Evolutionary conservation across 2,797 vertebrate species (phyloP).

Genomic region (Megaceryle alcyon): DNA sequence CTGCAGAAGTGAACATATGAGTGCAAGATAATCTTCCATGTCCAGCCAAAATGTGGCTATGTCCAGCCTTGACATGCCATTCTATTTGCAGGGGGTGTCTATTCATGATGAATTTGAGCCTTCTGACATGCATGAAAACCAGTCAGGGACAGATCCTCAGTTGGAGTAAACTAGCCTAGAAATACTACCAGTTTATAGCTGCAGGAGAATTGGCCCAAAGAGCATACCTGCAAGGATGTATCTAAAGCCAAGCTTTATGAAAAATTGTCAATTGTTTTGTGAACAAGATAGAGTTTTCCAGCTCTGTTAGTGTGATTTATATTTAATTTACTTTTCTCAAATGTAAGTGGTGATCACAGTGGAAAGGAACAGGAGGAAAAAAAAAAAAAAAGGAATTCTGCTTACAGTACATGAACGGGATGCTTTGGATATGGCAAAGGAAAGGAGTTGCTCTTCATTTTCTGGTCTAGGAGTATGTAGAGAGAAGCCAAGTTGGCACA

Average conservation of each 20-base stretch:
- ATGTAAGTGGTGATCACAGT: neutral
- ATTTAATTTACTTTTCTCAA: neutral
- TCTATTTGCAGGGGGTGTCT: slow-evolving; percentile 65
- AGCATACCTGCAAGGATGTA: neutral
- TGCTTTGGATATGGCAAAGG: neutral
- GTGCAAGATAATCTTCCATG: slow-evolving; percentile 45
- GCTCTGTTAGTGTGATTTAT: neutral
- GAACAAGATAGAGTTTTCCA: neutral
- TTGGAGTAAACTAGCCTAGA: neutral
- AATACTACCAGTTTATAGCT: neutral
- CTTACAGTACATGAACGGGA: neutral
- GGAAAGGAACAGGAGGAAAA: neutral
- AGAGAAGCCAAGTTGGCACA: neutral
- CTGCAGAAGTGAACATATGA: slow-evolving; percentile 59
- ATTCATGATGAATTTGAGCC: slow-evolving; percentile 43
- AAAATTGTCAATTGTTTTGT: neutral
- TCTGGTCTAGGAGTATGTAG: neutral
- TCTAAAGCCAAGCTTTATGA: neutral
- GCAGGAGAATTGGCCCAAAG: neutral
- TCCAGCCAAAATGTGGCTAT: slow-evolving; percentile 11
- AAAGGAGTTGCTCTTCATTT: neutral
- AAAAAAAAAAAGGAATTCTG: neutral
- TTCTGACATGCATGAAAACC: slow-evolving; percentile 21
- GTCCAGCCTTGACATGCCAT: slow-evolving; percentile 63
- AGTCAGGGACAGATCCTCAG: neutral